These are phyloP conservation scores for Limanda limanda DNA, from an alignment of 2,113 vertebrate species.

Conservation along the genomic window DNA sequence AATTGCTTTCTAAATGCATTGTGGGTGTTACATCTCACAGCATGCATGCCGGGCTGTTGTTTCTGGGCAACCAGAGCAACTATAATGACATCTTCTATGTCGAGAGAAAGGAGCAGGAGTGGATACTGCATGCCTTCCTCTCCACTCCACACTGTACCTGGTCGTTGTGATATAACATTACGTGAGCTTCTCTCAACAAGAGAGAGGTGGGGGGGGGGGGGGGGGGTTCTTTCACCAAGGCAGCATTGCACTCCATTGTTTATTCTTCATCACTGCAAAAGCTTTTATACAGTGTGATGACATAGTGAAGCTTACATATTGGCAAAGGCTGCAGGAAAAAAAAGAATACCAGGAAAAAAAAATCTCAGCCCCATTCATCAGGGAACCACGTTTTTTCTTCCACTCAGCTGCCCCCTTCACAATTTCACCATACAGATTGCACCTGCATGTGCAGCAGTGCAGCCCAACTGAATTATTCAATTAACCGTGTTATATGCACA, in stretches of 20 bases:
- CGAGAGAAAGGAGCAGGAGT: conserved; percentile 5
- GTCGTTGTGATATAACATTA: conserved; percentile 39
- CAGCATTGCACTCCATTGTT: neutral
- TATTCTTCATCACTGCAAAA: conserved; percentile 2
- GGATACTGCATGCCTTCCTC: conserved; percentile 2
- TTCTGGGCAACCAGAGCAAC: conserved; percentile 45
- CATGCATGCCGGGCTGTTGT: conserved; percentile 6
- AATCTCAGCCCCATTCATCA: conserved; percentile 1
- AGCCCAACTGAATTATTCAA: conserved; percentile 56
- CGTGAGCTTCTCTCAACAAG: conserved; percentile 20
- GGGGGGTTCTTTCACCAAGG: conserved; percentile 23
- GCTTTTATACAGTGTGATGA: neutral
- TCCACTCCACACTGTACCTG: conserved; percentile 24
- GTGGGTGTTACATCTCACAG: neutral
- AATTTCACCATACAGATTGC: conserved; percentile 12
- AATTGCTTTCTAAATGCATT: neutral
- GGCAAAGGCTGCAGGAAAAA: conserved; percentile 5
- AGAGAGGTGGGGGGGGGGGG: conserved; percentile 40
- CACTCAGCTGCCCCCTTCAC: conserved; percentile 27
- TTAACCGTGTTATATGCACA: conserved; percentile 49
- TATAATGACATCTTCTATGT: conserved; percentile 34
- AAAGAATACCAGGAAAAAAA: neutral
- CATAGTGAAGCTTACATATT: neutral
- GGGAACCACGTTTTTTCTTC: conserved; percentile 18
- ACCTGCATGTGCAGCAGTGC: conserved; percentile 29